These are phyloP conservation scores for Clarias magur DNA, from an alignment of 2,113 vertebrate genomes.

Conservation along the genomic window DNA sequence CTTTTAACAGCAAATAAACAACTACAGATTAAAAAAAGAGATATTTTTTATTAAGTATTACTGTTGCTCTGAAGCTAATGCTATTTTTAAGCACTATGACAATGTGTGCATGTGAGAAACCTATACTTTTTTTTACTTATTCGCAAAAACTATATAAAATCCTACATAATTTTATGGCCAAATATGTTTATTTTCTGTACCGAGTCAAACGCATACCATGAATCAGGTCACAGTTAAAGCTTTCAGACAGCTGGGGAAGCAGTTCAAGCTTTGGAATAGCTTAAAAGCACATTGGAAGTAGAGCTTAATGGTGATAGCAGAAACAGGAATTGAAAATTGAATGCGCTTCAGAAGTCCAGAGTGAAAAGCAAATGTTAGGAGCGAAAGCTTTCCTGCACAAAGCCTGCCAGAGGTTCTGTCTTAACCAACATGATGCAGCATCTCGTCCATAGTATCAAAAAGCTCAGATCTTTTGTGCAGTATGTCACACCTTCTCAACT, in stretches of 20 bases:
- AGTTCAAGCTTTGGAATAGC: constrained; percentile 48
- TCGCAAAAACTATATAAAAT: not conserved
- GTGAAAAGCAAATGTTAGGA: constrained; percentile 21
- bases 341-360: constrained; percentile 28
- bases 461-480: not conserved
- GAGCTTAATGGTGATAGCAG: constrained; percentile 53
- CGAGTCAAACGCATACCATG: constrained; percentile 15
- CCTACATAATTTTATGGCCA: constrained; percentile 42
- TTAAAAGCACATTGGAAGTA: constrained; percentile 44
- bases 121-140: not conserved
- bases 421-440: not conserved
- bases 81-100: not conserved
- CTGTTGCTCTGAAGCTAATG: not conserved
- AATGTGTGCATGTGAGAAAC: constrained; percentile 20
- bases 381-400: not conserved
- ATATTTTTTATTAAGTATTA: not conserved
- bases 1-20: not conserved
- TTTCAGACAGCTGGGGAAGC: constrained; percentile 54
- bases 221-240: constrained; percentile 41
- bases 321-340: constrained; percentile 48
- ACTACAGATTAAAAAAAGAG: not conserved
- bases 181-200: constrained; percentile 27
- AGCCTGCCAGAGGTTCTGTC: not conserved
- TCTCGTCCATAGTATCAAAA: not conserved
- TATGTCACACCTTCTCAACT: not conserved